Evolutionary conservation across 2,113 vertebrate genomes (phyloP).

Genomic region (Salvator merianae): DNA sequence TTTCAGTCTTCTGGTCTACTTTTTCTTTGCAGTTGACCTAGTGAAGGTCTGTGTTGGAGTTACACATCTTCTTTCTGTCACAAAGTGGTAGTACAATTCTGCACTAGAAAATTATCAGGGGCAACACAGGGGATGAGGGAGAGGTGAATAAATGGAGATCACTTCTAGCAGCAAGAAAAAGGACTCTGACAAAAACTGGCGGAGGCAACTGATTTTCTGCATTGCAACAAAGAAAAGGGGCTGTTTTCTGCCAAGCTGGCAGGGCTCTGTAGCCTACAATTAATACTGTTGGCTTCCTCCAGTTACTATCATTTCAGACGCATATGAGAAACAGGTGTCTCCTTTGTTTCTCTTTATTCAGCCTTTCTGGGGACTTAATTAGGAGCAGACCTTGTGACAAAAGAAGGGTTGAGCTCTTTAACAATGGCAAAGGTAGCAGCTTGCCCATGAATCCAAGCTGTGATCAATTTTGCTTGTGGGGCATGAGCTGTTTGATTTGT

Average conservation of each 20-base stretch:
- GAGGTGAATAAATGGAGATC: not conserved
- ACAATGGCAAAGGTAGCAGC: not conserved
- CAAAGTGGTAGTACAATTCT: not conserved
- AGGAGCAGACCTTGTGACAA: not conserved
- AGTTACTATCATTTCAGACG: constrained; percentile 2
- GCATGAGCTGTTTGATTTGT: not conserved
- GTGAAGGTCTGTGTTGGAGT: not conserved
- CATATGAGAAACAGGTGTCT: constrained; percentile 14
- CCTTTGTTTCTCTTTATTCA: constrained; percentile 16
- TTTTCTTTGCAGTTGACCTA: not conserved
- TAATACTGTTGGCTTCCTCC: not conserved
- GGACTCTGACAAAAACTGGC: not conserved
- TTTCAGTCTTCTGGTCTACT: not conserved
- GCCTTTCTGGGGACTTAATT: not conserved
- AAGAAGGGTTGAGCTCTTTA: not conserved
- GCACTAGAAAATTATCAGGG: not conserved
- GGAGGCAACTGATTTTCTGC: not conserved
- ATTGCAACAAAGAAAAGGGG: not conserved
- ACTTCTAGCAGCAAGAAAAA: not conserved
- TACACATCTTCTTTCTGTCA: not conserved
- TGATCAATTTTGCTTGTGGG: not conserved
- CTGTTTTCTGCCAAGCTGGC: not conserved
- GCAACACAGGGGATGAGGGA: not conserved
- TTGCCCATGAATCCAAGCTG: not conserved
- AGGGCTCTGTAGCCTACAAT: not conserved